A percentile compares a stretch with the other conserved stretches of the same genome.
phyloP scores from a whole-genome alignment of 2,797 vertebrate genomes.

The Crypturellus tataupa region DNA sequence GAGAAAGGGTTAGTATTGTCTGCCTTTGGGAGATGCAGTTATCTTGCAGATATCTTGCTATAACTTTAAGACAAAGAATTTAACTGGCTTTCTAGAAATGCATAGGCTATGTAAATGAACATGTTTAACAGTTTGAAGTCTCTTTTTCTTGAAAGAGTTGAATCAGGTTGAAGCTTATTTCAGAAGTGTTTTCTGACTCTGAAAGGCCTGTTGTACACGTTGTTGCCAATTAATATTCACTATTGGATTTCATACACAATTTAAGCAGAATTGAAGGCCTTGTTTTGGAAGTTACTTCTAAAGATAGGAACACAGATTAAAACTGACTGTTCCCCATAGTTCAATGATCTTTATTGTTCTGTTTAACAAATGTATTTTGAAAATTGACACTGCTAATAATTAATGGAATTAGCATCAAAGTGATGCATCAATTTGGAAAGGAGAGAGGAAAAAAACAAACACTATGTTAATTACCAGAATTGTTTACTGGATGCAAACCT shows the following conservation, averaged over 20 bases:
- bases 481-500: background rate
- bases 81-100: background rate
- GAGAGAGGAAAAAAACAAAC: no score
- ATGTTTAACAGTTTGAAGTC: background rate
- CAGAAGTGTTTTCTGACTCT: background rate
- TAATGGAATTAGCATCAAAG: background rate
- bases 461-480: background rate
- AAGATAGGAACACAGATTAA: background rate
- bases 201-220: background rate
- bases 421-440: accelerated
- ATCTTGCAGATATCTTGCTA: background rate
- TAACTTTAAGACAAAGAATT: background rate
- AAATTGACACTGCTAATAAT: background rate
- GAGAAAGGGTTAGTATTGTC: background rate
- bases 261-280: background rate
- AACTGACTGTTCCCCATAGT: background rate
- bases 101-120: background rate
- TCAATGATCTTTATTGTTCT: background rate
- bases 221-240: conserved; percentile 2
- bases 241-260: background rate
- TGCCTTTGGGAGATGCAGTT: background rate
- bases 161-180: background rate
- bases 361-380: background rate
- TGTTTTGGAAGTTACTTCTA: background rate
- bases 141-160: background rate